Evolutionary conservation across 2,113 vertebrate genomes (phyloP), one percentile per base, ranked within the genome.

Genomic region (Channa maculata): DNA sequence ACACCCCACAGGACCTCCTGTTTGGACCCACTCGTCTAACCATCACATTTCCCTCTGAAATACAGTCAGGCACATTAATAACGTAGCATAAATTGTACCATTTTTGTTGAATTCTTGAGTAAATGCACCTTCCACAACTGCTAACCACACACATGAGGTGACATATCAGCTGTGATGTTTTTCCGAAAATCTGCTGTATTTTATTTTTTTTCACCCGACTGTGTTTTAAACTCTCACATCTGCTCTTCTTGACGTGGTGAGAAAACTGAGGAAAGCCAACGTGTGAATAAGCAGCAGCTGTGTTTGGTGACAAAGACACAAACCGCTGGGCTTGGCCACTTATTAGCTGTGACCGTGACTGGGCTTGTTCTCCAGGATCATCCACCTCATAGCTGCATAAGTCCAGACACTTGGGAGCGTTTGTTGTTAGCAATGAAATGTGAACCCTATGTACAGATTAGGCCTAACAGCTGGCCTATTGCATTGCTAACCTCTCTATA

Each of bases 281-380:
- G 41, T 54, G 61, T 36, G 80, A 78, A 82, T 41, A 53, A 72
- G 49, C 66, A 64, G 69, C 59, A 51, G 72, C 80, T 91, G 78
- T 84, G 76, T 83, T 77, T 71, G 44, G 60, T 24, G 46, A 76
- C 37, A 63, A 45, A 64, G 15, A 68, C 52, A 61, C 61, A 76
- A 69, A 67, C 55, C 65, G 37, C 49, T 38, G 43, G 37, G 36
- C 49, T 60, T 65, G 55, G 65, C 51, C 9, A 38, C 80, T 85
- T 67, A 72, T 86, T 83, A 79, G 43, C 48, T 51, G 37, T 14
- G 55, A 43, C 5, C 48, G 55, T 76, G 70, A 62, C 49, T 5
- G 59, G 76, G 74, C 55, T 77, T 63, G n/a, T 13, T 53, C 39
- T 15, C 2, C 8, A 50, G 74, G 13, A 78, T 70, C 54, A 78